Evolutionary conservation across 2,113 vertebrate species (phyloP).

Genomic region (Mustela lutreola): DNA sequence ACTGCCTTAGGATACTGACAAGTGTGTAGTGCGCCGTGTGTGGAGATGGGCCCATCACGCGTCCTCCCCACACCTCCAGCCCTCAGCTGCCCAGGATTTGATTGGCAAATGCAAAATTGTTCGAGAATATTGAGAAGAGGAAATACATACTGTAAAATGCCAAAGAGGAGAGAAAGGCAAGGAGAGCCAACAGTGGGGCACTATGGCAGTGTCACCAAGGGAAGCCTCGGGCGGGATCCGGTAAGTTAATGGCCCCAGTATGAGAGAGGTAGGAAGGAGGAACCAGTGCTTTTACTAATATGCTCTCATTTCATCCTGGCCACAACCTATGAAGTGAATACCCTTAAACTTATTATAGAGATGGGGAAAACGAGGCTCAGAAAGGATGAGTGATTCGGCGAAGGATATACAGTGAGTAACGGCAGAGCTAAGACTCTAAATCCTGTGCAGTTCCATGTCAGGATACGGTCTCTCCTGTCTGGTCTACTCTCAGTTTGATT

Average conservation of each 20-base stretch:
- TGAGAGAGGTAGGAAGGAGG: neutral
- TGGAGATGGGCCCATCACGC: neutral
- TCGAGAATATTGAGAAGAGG: neutral
- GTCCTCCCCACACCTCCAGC: neutral
- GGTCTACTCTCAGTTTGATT: neutral
- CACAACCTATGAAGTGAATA: neutral
- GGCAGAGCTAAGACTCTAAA: neutral
- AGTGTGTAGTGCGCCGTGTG: accelerated
- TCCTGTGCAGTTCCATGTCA: neutral
- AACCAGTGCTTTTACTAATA: neutral
- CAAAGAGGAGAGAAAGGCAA: neutral
- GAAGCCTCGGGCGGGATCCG: neutral
- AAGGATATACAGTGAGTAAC: neutral
- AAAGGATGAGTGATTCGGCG: neutral
- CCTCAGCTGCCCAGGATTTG: neutral
- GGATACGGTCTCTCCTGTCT: neutral
- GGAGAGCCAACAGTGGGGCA: neutral
- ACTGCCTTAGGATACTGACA: neutral
- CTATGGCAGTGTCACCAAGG: too few species aligned
- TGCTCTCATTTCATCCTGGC: neutral
- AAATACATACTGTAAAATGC: neutral
- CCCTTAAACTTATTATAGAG: neutral
- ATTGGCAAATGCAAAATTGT: neutral
- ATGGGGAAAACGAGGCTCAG: neutral
- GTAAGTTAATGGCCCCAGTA: neutral